Percentiles rank a stretch among this genome's conserved stretches.
Evolutionary conservation across 2,797 vertebrate genomes (phyloP).

Genomic region (Acanthiza pusilla): DNA sequence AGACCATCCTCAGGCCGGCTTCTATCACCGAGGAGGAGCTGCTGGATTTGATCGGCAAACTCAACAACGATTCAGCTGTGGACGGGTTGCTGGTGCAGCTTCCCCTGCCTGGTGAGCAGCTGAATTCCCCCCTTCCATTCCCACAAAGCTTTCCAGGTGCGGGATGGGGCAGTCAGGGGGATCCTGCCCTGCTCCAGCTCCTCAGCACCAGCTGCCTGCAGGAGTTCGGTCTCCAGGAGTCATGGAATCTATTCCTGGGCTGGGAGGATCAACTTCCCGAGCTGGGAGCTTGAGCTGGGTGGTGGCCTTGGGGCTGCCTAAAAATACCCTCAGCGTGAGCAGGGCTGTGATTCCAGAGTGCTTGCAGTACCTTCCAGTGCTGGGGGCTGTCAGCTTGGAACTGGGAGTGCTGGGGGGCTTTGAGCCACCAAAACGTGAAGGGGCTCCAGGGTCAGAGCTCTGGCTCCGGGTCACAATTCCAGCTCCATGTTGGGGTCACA

Average conservation of each 20-base stretch:
- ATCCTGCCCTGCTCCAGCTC: not conserved
- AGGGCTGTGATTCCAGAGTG: not conserved
- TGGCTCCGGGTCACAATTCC: not conserved
- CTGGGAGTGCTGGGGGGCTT: not conserved
- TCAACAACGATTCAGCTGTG: slow-evolving; percentile 86
- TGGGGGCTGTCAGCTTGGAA: not conserved
- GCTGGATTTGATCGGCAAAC: slow-evolving; percentile 85
- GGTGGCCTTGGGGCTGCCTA: not conserved
- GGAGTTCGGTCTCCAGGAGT: not conserved
- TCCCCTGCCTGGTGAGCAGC: slow-evolving; percentile 85
- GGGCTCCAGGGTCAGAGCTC: not conserved
- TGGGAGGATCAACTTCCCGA: not conserved
- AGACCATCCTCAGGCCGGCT: slow-evolving; percentile 88
- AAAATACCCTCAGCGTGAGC: not conserved
- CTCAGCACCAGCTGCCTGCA: not conserved
- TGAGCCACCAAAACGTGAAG: not conserved
- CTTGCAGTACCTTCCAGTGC: not conserved
- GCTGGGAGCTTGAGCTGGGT: not conserved
- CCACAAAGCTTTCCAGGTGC: not conserved
- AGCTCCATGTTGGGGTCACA: too few relatives aligned
- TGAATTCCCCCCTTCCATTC: rapidly evolving
- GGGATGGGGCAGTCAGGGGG: not conserved
- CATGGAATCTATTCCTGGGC: not conserved
- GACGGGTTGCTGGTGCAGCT: slow-evolving; percentile 94
- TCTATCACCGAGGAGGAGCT: slow-evolving; percentile 88